Conservation (phyloP, 2,888 invertebrate genomes). For the Erebia palarica region DNA sequence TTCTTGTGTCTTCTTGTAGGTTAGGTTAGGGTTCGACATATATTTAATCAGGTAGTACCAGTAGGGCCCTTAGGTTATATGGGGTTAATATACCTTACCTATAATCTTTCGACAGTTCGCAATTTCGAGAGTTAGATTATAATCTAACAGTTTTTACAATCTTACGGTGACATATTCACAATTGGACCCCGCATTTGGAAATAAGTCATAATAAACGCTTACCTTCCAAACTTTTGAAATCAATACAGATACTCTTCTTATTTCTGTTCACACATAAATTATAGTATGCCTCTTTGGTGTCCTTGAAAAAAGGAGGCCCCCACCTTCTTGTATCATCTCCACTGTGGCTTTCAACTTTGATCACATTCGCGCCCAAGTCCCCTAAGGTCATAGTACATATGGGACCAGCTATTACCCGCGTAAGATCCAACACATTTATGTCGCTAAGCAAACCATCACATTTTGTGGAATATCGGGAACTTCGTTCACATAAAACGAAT, state of each 20-base stretch:
- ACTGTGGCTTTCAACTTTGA: conserved; percentile 94
- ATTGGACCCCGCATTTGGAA: neutral
- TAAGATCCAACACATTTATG: conserved; percentile 89
- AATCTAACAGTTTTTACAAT: no score
- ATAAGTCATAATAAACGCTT: conserved; percentile 42
- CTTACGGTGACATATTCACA: no score
- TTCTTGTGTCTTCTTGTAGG: no score
- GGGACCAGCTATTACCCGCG: conserved; percentile 96
- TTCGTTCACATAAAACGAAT: conserved; percentile 29
- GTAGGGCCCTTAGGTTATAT: no score
- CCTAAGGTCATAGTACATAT: conserved; percentile 96
- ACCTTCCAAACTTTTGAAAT: conserved; percentile 89
- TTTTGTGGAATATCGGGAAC: conserved; percentile 41
- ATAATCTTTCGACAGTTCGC: no score
- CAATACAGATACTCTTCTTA: conserved; percentile 95
- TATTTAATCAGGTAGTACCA: no score
- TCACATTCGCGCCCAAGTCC: conserved; percentile 95
- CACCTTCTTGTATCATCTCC: conserved; percentile 94
- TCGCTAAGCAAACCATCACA: conserved; percentile 84
- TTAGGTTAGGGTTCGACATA: no score
- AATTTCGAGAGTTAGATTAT: no score
- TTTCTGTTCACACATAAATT: conserved; percentile 95
- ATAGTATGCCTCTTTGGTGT: conserved; percentile 88
- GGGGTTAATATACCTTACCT: no score
- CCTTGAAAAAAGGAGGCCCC: conserved; percentile 93